Percentiles rank a stretch among this genome's conserved stretches.
Conservation (phyloP, 2,113 vertebrate species). For the Gila orcuttii region DNA sequence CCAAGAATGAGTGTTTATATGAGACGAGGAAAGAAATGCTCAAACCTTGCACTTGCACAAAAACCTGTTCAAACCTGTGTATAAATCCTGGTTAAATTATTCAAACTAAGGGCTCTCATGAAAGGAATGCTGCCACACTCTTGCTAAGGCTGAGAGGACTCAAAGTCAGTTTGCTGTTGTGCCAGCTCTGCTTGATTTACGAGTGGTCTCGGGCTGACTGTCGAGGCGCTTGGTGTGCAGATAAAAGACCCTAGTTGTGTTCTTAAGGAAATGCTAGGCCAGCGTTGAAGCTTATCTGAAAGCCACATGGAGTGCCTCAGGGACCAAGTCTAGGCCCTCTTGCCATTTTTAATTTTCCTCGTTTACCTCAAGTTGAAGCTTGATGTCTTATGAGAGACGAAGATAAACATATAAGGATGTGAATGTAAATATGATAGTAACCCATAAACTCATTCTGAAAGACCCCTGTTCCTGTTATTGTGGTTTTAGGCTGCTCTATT, state of each 20-base stretch:
- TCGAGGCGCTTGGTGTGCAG: conserved; percentile 41
- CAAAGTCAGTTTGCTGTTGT: not conserved
- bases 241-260: conserved; percentile 62
- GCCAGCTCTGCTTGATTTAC: conserved; percentile 1
- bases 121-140: not conserved
- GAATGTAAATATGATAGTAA: conserved; percentile 22
- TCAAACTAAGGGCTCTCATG: not conserved
- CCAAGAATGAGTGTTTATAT: not conserved
- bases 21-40: not conserved
- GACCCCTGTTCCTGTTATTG: conserved; percentile 22
- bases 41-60: not conserved
- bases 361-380: conserved; percentile 53
- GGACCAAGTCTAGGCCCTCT: conserved; percentile 32
- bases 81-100: not conserved
- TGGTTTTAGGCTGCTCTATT: conserved; percentile 1
- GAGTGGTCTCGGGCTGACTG: conserved; percentile 53
- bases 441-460: not conserved
- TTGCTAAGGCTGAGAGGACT: not conserved
- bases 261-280: conserved; percentile 65
- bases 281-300: conserved; percentile 65
- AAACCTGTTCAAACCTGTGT: conserved; percentile 6
- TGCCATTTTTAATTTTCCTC: conserved; percentile 48
- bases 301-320: conserved; percentile 58
- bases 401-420: conserved; percentile 55
- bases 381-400: conserved; percentile 58